Conservation (phyloP, 2,888 invertebrate genomes). For the Desoria tigrina region DNA sequence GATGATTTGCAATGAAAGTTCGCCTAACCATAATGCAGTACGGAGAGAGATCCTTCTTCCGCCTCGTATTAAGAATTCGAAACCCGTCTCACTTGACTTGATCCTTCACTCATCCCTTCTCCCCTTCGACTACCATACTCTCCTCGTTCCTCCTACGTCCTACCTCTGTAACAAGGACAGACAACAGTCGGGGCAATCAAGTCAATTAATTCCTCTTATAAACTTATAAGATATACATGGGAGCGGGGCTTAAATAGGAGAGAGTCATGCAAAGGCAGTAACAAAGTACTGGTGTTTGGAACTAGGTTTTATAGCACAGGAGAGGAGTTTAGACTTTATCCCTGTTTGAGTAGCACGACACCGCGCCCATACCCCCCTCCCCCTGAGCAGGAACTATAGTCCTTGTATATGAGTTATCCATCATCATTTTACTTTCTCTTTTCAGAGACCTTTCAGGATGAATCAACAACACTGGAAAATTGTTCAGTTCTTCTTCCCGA, state of each 20-base stretch:
- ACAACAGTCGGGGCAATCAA: slow-evolving; percentile 15
- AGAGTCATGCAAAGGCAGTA: neutral
- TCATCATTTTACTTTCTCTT: neutral
- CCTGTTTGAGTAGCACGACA: too few relatives aligned
- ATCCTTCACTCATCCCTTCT: slow-evolving; percentile 3
- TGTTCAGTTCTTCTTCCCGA: slow-evolving; percentile 39
- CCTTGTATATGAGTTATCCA: too few relatives aligned
- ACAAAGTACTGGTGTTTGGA: neutral
- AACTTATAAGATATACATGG: neutral
- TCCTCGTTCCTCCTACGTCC: neutral
- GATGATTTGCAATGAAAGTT: slow-evolving; percentile 10
- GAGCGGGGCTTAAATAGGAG: neutral
- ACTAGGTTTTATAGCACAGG: neutral
- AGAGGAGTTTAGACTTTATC: neutral
- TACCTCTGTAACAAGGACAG: slow-evolving; percentile 8
- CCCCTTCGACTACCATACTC: neutral
- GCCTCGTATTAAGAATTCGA: slow-evolving; percentile 18
- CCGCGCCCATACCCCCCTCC: too few relatives aligned
- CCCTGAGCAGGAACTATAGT: too few relatives aligned
- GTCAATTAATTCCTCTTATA: slow-evolving; percentile 20
- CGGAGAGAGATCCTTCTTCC: neutral
- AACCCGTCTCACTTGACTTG: slow-evolving; percentile 22
- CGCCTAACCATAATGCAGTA: neutral
- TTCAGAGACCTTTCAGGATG: neutral
- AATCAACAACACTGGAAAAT: slow-evolving; percentile 24